phyloP scores from a whole-genome alignment of 2,888 invertebrate genomes.

The Pristionchus fissidentatus region DNA sequence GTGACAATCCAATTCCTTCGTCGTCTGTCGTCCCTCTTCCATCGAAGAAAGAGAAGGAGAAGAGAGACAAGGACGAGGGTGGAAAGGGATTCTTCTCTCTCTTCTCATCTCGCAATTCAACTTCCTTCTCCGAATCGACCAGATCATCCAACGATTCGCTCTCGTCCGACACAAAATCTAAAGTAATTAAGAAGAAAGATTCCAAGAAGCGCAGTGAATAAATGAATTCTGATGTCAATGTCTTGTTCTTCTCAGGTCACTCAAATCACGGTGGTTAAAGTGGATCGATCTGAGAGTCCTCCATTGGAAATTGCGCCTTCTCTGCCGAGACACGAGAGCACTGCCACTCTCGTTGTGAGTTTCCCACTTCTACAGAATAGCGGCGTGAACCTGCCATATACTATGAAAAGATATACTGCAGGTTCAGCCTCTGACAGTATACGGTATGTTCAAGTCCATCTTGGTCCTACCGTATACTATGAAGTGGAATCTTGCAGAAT shows the following conservation, averaged over 20 bases:
- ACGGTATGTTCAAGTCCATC: too few relatives aligned
- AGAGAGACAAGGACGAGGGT: slow-evolving; percentile 12
- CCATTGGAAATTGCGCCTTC: slow-evolving; percentile 2
- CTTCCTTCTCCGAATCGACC: slow-evolving; percentile 41
- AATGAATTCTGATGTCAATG: slow-evolving; percentile 7
- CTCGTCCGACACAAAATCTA: slow-evolving; percentile 44
- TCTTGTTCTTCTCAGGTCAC: slow-evolving; percentile 10
- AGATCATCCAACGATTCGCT: slow-evolving; percentile 43
- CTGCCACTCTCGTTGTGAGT: slow-evolving; percentile 17
- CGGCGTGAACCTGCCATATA: neutral
- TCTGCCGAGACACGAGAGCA: slow-evolving; percentile 34
- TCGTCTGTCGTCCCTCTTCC: neutral
- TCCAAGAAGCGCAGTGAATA: slow-evolving; percentile 13
- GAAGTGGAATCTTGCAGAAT: neutral
- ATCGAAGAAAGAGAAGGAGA: slow-evolving; percentile 41
- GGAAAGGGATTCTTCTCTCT: neutral
- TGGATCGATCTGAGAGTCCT: slow-evolving; percentile 13
- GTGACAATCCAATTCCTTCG: slow-evolving; percentile 11
- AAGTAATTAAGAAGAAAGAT: slow-evolving; percentile 6
- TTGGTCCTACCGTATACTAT: neutral
- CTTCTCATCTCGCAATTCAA: slow-evolving; percentile 23
- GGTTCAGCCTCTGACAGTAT: too few relatives aligned
- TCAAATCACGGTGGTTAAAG: slow-evolving; percentile 40
- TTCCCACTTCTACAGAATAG: neutral
- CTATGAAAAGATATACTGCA: neutral